phyloP scores from a whole-genome alignment of 2,797 vertebrate species.

The Carcharodon carcharias region DNA sequence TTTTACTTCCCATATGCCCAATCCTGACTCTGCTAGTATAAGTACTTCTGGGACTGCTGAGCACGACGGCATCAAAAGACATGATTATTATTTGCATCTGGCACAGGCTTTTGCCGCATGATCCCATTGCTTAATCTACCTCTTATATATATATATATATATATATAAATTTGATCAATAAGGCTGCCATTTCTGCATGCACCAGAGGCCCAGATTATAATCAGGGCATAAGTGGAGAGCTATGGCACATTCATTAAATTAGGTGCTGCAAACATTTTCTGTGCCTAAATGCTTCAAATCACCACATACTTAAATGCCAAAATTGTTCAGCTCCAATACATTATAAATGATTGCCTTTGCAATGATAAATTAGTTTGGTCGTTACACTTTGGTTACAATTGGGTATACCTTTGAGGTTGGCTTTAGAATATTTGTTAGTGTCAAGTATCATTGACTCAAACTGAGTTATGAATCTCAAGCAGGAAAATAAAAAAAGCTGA shows the following conservation, averaged over 20 bases:
- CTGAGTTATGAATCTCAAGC: not conserved
- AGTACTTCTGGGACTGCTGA: not conserved
- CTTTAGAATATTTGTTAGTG: not conserved
- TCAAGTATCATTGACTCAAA: not conserved
- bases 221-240: not conserved
- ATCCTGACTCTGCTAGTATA: not conserved
- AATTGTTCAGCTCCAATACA: not conserved
- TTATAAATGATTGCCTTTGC: conserved; percentile 10
- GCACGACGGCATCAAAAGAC: not conserved
- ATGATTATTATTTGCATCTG: conserved; percentile 27
- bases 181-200: not conserved
- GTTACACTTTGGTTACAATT: not conserved
- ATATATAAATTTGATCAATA: not conserved
- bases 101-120: not conserved
- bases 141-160: too few relatives aligned
- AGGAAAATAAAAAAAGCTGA: not conserved
- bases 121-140: conserved; percentile 13
- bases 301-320: conserved; percentile 26
- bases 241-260: not conserved
- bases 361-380: not conserved
- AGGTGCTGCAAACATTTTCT: not conserved
- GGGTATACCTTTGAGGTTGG: not conserved
- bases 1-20: conserved; percentile 10
- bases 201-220: not conserved
- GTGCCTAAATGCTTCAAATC: not conserved